A percentile compares a stretch with the other conserved stretches of the same genome.
phyloP scores from a whole-genome alignment of 2,113 vertebrate genomes.

The Ameiurus melas region DNA sequence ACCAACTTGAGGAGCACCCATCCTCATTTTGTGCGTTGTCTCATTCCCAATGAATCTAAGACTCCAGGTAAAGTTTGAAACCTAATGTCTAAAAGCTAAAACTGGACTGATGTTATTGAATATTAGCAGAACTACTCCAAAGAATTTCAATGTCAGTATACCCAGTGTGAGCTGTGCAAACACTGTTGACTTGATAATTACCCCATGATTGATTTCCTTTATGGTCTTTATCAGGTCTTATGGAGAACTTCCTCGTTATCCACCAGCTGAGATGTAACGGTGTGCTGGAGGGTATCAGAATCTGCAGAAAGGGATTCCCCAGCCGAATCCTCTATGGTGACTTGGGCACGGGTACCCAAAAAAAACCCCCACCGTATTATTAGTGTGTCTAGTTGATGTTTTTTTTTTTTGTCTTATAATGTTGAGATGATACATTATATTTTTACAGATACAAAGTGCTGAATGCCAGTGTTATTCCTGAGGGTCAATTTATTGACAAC shows the following conservation, averaged over 20 bases:
- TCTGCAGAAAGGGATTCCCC: constrained; percentile 55
- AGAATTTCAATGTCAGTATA: neutral
- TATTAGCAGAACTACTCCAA: neutral
- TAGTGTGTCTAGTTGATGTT: neutral
- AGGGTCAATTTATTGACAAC: constrained; percentile 60
- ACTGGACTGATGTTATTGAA: neutral
- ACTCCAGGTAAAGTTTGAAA: constrained; percentile 49
- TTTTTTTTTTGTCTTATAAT: neutral
- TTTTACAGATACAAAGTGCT: constrained; percentile 57
- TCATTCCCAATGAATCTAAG: constrained; percentile 57
- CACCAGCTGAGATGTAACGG: constrained; percentile 58
- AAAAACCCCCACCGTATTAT: neutral
- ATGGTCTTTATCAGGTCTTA: constrained; percentile 38
- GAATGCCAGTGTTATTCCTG: constrained; percentile 62
- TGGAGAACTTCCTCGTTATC: constrained; percentile 57
- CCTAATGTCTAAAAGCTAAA: neutral
- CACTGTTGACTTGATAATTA: neutral
- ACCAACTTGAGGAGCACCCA: constrained; percentile 58
- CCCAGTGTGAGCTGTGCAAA: neutral
- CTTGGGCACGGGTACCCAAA: constrained; percentile 49
- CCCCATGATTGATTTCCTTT: neutral
- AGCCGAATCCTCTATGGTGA: constrained; percentile 55
- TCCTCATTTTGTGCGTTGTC: constrained; percentile 57
- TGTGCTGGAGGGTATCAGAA: constrained; percentile 56
- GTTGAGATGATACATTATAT: neutral